A percentile compares a stretch with the other conserved stretches of the same genome.
These are phyloP conservation scores for Trachelus tabidus DNA, from an alignment of 2,888 invertebrate species.

Conservation along the genomic window DNA sequence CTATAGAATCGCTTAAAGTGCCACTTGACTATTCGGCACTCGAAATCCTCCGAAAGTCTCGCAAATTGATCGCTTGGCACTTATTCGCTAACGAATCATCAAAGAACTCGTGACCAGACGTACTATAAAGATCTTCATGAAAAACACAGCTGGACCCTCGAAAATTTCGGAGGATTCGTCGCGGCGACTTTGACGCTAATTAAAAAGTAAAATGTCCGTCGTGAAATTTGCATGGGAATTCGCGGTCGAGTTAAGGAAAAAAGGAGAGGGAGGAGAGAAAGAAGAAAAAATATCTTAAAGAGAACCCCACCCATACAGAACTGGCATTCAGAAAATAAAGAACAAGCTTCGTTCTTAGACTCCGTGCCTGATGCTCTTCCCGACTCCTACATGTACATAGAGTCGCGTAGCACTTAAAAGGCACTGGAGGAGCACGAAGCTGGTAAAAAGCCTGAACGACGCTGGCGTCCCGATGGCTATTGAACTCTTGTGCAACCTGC, in stretches of 20 bases:
- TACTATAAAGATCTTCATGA: not conserved
- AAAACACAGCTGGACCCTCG: not conserved
- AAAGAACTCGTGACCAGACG: not conserved
- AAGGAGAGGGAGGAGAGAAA: not conserved
- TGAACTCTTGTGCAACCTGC: slow-evolving; percentile 25
- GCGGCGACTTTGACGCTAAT: not conserved
- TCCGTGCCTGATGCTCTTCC: not conserved
- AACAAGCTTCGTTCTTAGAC: not conserved
- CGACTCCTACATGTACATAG: not conserved
- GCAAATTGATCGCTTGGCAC: not conserved
- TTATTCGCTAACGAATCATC: not conserved
- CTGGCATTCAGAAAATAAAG: not conserved
- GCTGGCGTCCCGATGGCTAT: slow-evolving; percentile 17
- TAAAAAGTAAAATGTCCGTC: not conserved
- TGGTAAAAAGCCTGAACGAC: not conserved
- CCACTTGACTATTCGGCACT: not conserved
- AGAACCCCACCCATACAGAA: not conserved
- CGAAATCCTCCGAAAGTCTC: not conserved
- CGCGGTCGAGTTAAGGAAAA: not conserved
- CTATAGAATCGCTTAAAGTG: not conserved
- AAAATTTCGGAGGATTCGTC: not conserved
- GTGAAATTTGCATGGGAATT: slow-evolving; percentile 6
- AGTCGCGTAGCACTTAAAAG: slow-evolving; percentile 1
- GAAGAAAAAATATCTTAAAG: not conserved
- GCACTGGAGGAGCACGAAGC: not conserved